Percentiles rank a stretch among this genome's conserved stretches.
These are phyloP conservation scores for Dendrocincla fuliginosa DNA, from an alignment of 2,797 vertebrate species.

Conservation along the genomic window DNA sequence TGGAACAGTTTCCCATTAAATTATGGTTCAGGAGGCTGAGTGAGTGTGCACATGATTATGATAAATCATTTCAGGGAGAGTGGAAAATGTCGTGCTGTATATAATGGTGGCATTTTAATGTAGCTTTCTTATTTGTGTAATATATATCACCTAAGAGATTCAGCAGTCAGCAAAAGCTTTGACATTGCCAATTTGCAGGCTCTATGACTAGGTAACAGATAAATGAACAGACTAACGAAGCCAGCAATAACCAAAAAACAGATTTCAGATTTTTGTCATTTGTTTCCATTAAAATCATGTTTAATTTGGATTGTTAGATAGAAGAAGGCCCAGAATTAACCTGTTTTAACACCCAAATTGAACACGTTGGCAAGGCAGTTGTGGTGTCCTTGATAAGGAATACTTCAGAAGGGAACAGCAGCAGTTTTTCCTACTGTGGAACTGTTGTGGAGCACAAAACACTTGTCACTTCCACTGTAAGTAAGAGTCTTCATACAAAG, in stretches of 20 bases:
- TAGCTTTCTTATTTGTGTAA: slow-evolving; percentile 23
- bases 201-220: slow-evolving; percentile 74
- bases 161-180: slow-evolving; percentile 69
- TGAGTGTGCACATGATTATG: background rate
- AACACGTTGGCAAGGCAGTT: background rate
- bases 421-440: background rate
- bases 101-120: slow-evolving; percentile 34
- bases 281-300: background rate
- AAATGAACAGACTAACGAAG: slow-evolving; percentile 48
- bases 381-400: background rate
- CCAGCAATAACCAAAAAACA: slow-evolving; percentile 1
- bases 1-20: slow-evolving; percentile 27
- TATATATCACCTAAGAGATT: background rate
- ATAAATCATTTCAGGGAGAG: slow-evolving; percentile 28
- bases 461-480: background rate
- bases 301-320: background rate
- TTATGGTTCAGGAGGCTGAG: background rate
- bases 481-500: background rate
- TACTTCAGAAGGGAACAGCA: background rate
- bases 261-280: background rate
- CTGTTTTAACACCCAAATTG: background rate
- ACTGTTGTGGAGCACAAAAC: background rate
- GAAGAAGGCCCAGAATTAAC: background rate
- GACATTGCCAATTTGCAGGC: slow-evolving; percentile 66
- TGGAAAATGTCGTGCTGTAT: background rate